These are phyloP conservation scores for Polydrusus pterygomalis DNA, from an alignment of 2,888 invertebrate genomes.

Conservation along the genomic window DNA sequence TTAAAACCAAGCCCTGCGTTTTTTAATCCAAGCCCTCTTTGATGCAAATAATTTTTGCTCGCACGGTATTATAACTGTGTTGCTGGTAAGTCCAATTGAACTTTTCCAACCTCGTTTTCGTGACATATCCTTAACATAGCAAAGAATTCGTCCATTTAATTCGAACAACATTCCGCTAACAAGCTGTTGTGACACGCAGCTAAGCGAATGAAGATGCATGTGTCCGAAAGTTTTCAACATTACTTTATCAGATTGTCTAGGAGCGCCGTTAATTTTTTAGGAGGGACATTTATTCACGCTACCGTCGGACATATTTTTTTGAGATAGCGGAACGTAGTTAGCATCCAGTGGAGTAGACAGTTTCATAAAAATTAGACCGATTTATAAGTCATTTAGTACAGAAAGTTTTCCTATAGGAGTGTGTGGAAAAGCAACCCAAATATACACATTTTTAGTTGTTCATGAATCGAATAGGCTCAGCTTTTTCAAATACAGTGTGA, in stretches of 20 bases:
- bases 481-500: too few species aligned
- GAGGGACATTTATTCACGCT: slow-evolving; percentile 21
- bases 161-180: slow-evolving; percentile 43
- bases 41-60: too few species aligned
- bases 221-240: slow-evolving; percentile 53
- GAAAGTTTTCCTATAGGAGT: too few species aligned
- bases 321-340: slow-evolving; percentile 37
- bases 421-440: too few species aligned
- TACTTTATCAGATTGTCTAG: slow-evolving; percentile 49
- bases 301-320: slow-evolving; percentile 37
- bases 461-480: too few species aligned
- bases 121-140: slow-evolving; percentile 8
- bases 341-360: slow-evolving; percentile 23
- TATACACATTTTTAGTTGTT: too few species aligned
- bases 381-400: too few species aligned
- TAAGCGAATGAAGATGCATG: slow-evolving; percentile 54
- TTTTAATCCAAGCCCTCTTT: too few species aligned
- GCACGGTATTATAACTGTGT: too few species aligned
- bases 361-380: not conserved
- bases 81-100: too few species aligned
- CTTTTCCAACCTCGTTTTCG: slow-evolving; percentile 10
- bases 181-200: slow-evolving; percentile 55
- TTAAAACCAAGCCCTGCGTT: too few species aligned
- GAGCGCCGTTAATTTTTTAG: slow-evolving; percentile 40
- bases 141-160: slow-evolving; percentile 35